Conservation (phyloP, 2,888 invertebrate species). For the Ophion ventricosus region DNA sequence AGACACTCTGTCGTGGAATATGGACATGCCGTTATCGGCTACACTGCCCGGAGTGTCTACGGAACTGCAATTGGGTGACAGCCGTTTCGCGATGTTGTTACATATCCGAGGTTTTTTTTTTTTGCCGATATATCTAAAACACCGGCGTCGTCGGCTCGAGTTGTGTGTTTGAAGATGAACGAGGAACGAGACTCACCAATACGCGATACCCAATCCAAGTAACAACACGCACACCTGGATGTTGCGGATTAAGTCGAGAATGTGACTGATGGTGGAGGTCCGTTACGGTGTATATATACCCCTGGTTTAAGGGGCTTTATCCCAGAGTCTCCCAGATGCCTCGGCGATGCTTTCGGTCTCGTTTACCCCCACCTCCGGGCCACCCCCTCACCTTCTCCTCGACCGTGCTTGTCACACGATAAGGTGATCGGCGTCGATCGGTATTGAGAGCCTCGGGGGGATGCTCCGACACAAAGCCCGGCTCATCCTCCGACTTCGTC, state of each 20-base stretch:
- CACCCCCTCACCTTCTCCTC: conserved; percentile 8
- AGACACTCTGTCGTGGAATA: background rate
- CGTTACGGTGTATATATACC: conserved; percentile 80
- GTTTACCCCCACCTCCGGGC: conserved; percentile 57
- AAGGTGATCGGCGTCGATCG: conserved; percentile 1
- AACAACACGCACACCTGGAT: conserved; percentile 68
- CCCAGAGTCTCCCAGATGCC: conserved; percentile 68
- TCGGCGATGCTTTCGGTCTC: conserved; percentile 60
- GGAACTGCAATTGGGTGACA: too few relatives aligned
- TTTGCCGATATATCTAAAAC: background rate
- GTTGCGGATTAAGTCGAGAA: conserved; percentile 78
- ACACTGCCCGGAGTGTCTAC: too few relatives aligned
- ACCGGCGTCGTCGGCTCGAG: background rate
- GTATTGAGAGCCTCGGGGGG: conserved; percentile 38
- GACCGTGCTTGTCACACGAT: background rate
- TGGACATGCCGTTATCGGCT: background rate
- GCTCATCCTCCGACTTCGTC: conserved; percentile 59
- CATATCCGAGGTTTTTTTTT: background rate
- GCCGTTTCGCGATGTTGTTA: too few relatives aligned
- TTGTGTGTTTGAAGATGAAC: background rate
- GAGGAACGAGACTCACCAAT: conserved; percentile 74
- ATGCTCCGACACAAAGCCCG: conserved; percentile 50
- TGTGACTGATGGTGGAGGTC: conserved; percentile 81
- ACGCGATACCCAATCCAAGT: conserved; percentile 72
- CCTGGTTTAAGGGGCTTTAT: conserved; percentile 73